Base-by-base conservation (phyloP, 2,888 invertebrate genomes). In the Microctonus hyperodae region DNA sequence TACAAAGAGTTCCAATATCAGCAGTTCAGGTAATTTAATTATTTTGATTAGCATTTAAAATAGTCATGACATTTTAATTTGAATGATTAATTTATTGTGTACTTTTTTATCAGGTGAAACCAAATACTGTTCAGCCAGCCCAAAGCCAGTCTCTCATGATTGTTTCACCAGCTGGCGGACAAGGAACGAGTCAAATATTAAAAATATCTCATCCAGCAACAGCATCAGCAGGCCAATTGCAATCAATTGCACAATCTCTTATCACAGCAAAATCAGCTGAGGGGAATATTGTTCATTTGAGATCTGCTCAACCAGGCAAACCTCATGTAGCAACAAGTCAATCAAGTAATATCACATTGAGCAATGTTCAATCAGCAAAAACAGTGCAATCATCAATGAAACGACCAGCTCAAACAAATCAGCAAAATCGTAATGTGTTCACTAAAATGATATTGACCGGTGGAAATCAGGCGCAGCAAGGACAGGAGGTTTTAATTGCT, bases 341-440 rank as follows among this genome's bases (percentile, higher is more conserved):
- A 61, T 72, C 81, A 3, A 80, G 80, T 13, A 82, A 72, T 61
- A 80, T 80, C 37, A 77, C 81, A 3, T 65, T 82, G 58, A 78
- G 80, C 33, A 83, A 77, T 70, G 70, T 83, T 56, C 83, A 82
- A 59, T 77, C 73, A 67, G 71, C 79, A 4, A 84, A 83, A 72
- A 76, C 78, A 33, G 75, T 77, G 5, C 81, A 81, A 33, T 74
- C 82, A 37, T 69, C 77, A 33, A 69, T 78, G 77, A 73, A 84
- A 80, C 70, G 84, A 79, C 50, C 88, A 83, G 82, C 81, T 83
- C 72, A 88, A 85, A 74, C 72, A 84, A 58, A 80, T 83, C 85
- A 48, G 81, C 80, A 79, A 66, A 79, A 76, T 67, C 78, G 81
- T 73, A 84, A 83, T 73, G 82, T 83, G 44, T 83, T 78, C 58